A percentile compares a stretch with the other conserved stretches of the same genome.
These are phyloP conservation scores for Lagorchestes hirsutus DNA, from an alignment of 2,797 vertebrate species.

Conservation along the genomic window DNA sequence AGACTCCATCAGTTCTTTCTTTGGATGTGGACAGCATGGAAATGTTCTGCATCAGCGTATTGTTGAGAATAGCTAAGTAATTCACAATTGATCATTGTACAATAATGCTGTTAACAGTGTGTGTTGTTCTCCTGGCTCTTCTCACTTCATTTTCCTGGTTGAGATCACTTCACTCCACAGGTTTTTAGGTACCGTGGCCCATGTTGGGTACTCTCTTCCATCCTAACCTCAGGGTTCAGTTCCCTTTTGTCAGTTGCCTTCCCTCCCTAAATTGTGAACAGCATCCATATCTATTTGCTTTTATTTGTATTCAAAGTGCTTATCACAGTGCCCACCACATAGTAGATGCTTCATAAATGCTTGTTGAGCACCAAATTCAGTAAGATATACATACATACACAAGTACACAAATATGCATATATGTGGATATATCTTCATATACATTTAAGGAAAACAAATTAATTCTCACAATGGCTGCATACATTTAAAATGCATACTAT, in stretches of 20 bases:
- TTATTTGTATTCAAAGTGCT: background rate
- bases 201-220: background rate
- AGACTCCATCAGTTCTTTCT: background rate
- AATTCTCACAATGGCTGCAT: background rate
- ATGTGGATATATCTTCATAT: background rate
- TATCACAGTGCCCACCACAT: background rate
- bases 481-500: background rate
- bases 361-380: background rate
- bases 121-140: background rate
- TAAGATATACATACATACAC: too few relatives aligned
- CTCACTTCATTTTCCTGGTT: background rate
- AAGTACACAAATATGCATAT: background rate
- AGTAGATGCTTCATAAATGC: background rate
- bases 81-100: background rate
- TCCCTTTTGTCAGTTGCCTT: background rate
- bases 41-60: background rate
- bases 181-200: background rate
- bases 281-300: background rate
- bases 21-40: background rate
- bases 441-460: background rate
- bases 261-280: background rate
- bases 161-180: background rate
- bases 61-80: background rate
- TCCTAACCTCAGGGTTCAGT: background rate
- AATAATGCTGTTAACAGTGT: background rate